These are phyloP conservation scores for Oedothorax gibbosus DNA, from an alignment of 1,140 invertebrate genomes.

Conservation along the genomic window DNA sequence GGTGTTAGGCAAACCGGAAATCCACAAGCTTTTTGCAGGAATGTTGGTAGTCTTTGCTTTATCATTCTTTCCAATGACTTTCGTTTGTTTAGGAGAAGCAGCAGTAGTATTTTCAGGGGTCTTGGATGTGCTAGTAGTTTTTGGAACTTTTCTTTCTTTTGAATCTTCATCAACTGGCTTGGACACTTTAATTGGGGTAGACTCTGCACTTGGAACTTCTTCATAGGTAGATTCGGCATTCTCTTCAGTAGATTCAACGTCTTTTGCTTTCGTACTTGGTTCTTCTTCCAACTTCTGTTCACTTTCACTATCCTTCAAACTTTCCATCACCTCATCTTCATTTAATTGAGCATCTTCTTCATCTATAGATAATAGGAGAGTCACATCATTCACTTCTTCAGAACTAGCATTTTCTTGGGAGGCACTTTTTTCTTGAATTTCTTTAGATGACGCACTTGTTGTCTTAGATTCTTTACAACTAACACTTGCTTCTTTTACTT, in stretches of 20 bases:
- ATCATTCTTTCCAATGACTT: conserved; percentile 52
- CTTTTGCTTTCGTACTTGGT: background rate
- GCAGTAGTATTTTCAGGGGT: background rate
- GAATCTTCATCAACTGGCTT: background rate
- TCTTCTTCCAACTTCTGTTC: conserved; percentile 11
- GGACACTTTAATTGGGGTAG: background rate
- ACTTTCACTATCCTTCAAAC: conserved; percentile 69
- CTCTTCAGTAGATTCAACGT: background rate
- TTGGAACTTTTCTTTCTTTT: background rate
- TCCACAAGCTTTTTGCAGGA: conserved; percentile 83
- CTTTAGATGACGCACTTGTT: too few relatives aligned
- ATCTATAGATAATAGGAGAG: conserved; percentile 28
- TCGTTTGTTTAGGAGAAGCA: conserved; percentile 19
- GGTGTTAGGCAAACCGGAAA: conserved; percentile 87
- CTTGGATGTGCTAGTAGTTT: background rate
- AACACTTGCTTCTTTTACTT: background rate
- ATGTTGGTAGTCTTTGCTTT: conserved; percentile 22
- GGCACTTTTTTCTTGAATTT: background rate
- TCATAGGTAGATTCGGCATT: background rate
- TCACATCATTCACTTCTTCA: background rate
- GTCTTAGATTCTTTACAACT: too few relatives aligned
- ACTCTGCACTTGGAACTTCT: background rate
- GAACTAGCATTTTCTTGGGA: conserved; percentile 3
- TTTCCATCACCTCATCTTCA: conserved; percentile 81
- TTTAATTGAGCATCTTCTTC: conserved; percentile 67